Evolutionary conservation across 2,888 invertebrate species (phyloP).

Genomic region (Troides oblongomaculatus): DNA sequence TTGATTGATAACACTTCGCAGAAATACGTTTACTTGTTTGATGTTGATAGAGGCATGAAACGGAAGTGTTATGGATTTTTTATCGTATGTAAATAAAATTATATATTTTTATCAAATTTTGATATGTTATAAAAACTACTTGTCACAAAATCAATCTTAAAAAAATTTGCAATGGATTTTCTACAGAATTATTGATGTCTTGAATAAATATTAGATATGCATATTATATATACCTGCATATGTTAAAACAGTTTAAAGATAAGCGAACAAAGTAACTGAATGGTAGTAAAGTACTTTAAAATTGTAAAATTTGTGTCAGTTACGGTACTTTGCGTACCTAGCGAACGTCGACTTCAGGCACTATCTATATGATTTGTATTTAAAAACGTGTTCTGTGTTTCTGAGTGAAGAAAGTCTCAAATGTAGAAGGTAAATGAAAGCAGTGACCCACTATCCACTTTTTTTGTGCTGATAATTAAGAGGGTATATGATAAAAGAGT

Average conservation of each 20-base stretch:
- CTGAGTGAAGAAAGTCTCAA: not conserved
- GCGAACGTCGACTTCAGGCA: not conserved
- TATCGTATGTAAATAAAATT: not conserved
- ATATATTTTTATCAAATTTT: no score
- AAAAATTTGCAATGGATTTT: no score
- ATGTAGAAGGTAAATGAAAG: no score
- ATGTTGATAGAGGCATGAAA: not conserved
- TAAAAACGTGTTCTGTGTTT: not conserved
- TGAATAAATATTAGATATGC: no score
- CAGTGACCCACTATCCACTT: no score
- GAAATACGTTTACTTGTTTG: not conserved
- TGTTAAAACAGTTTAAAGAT: not conserved
- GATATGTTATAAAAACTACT: no score
- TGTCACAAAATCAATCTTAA: no score
- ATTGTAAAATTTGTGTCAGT: not conserved
- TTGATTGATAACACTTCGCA: not conserved
- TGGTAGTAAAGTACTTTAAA: not conserved
- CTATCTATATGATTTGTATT: not conserved
- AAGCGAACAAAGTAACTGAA: not conserved
- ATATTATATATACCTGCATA: not conserved
- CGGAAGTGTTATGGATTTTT: not conserved
- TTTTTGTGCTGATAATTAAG: no score
- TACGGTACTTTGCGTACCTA: conserved; percentile 1
- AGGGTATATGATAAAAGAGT: no score
- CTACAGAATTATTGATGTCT: no score